Evolutionary conservation across 2,797 vertebrate genomes (phyloP), one percentile per base, ranked within the genome.

Genomic region (Threskiornis aethiopicus): DNA sequence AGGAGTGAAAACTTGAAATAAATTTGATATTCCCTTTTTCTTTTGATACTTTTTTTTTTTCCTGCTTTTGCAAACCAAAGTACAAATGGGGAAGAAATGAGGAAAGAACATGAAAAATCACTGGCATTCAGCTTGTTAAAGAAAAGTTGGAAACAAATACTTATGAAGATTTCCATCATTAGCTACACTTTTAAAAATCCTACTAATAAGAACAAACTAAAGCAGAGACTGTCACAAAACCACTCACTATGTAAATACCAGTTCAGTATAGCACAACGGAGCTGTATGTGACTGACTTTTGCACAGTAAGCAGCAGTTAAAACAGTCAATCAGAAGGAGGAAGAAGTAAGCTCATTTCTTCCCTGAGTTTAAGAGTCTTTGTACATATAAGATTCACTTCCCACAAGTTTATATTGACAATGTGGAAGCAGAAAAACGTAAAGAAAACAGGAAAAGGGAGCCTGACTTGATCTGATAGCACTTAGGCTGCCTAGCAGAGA

Each of bases 1-100:
- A 89, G 52, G 35, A 93, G 92, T 55, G 44, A 92, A 89, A 93
- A 89, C 51, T 82, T 90, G 39, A 89, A 92, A 89, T 79, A 79
- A 62, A 89, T 31, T 46, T 76, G 14, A 70, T 87, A 84, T 79
- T 82, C 39, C 5, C 3, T 92, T 59, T 93, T 62, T 87, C 19
- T 31, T 97, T 82, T 96, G 80, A 87, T 87, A 73, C 3, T 6
- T 64, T 72, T 77, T 25, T 13, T 25, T 14, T 0, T 0, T 2
- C 9, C 7, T 46, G 10, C 4, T 54, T 90, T 79, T 72, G 7
- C 6, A 47, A 87, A 4, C 16, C 58, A 65, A 69, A 76, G 2
- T 86, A 87, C 28, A 75, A 93, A 88, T 10, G 6, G 5, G 3
- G 6, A 1, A 44, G 57, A 59, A 65, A 55, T 6, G 16, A 75